Evolutionary conservation across 2,888 invertebrate species (phyloP).

Genomic region (Aphidius colemani): DNA sequence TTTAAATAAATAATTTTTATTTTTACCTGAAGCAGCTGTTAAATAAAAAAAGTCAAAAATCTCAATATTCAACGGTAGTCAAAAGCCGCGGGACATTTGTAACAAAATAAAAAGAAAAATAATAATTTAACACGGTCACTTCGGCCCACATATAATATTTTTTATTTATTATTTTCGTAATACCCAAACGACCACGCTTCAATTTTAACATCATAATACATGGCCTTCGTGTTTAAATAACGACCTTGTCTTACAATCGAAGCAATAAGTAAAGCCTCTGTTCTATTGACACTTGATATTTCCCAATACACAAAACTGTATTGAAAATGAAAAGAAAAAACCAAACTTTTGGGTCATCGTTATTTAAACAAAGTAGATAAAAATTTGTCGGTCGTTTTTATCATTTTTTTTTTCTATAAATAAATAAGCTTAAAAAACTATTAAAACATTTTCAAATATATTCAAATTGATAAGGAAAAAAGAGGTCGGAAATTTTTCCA

Average conservation of each 20-base stretch:
- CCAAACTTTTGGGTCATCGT: no score
- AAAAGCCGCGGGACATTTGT: neutral
- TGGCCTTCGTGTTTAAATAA: constrained; percentile 30
- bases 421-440: no score
- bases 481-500: constrained; percentile 10
- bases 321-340: no score
- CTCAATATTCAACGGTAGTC: neutral
- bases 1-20: neutral
- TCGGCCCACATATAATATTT: neutral
- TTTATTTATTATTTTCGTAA: constrained; percentile 18
- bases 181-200: constrained; percentile 24
- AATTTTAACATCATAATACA: constrained; percentile 34
- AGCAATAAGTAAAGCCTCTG: neutral
- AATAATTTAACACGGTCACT: neutral
- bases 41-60: neutral
- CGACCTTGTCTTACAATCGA: constrained; percentile 25
- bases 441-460: no score
- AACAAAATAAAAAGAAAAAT: neutral
- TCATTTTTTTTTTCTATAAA: no score
- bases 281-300: constrained; percentile 17
- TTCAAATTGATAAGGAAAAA: neutral
- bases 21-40: constrained; percentile 7
- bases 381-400: no score
- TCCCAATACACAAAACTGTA: neutral
- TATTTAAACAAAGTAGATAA: no score